Conservation (phyloP, 2,797 vertebrate species). For the Rousettus madagascariensis region DNA sequence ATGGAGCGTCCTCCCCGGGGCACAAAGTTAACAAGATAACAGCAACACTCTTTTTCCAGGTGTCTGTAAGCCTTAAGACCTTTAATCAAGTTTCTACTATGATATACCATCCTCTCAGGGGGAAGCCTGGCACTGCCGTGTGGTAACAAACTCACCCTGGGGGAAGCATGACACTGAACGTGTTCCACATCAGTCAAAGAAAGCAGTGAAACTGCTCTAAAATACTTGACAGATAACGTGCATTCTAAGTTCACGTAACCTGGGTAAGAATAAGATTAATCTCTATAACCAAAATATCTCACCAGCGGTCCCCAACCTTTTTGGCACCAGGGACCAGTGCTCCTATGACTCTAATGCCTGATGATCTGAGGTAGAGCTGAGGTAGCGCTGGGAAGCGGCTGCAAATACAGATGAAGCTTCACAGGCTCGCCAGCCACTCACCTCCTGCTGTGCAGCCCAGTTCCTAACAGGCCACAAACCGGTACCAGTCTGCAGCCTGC, state of each 20-base stretch:
- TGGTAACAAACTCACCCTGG: too few species aligned
- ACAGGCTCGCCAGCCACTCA: too few species aligned
- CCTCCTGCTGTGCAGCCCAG: too few species aligned
- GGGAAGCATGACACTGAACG: fast-evolving
- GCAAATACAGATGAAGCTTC: too few species aligned
- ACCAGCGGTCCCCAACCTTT: too few species aligned
- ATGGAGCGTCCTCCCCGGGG: not conserved
- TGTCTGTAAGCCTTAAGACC: not conserved
- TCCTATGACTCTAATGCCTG: too few species aligned
- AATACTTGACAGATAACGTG: not conserved
- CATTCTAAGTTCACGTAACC: not conserved
- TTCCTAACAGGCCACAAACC: too few species aligned
- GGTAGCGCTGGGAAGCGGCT: too few species aligned
- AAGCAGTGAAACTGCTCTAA: not conserved
- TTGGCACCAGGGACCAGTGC: too few species aligned
- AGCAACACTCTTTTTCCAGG: not conserved
- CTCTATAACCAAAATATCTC: not conserved
- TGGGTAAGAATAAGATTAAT: not conserved
- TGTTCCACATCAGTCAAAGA: not conserved
- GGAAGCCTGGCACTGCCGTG: not conserved
- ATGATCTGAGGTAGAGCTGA: too few species aligned
- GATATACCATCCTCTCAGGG: not conserved
- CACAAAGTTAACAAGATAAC: not conserved
- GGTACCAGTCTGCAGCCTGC: too few species aligned
- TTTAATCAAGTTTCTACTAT: not conserved